These are phyloP conservation scores for Amblyteles armatorius DNA, from an alignment of 2,888 invertebrate genomes.

Conservation along the genomic window DNA sequence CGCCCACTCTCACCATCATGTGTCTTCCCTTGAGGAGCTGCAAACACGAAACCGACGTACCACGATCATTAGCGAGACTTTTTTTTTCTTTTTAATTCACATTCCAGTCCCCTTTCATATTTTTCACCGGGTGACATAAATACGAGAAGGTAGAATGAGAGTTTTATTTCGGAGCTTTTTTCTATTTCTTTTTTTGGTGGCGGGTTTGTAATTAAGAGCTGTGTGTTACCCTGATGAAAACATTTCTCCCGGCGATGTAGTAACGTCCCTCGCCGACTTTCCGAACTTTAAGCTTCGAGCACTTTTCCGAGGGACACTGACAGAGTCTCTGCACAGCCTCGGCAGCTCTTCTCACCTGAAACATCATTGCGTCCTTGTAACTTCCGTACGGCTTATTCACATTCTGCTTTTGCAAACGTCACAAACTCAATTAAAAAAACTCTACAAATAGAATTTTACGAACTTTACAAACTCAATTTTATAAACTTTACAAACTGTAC, in stretches of 20 bases:
- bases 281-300: constrained; percentile 90
- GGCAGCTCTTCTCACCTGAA: constrained; percentile 85
- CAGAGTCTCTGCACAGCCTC: constrained; percentile 91
- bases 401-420: not conserved
- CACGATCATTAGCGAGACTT: constrained; percentile 28
- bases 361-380: not conserved
- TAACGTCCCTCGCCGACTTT: constrained; percentile 95
- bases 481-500: not conserved
- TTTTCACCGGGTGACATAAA: constrained; percentile 9
- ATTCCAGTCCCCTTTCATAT: constrained; percentile 2
- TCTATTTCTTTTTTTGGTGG: constrained; percentile 23
- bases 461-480: not conserved
- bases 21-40: constrained; percentile 96
- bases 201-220: not conserved
- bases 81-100: not conserved
- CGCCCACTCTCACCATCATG: constrained; percentile 98
- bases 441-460: not conserved
- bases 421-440: not conserved
- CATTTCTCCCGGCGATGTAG: constrained; percentile 94
- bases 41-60: constrained; percentile 67
- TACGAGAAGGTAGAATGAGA: not conserved
- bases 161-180: not conserved
- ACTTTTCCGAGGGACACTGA: constrained; percentile 89
- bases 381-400: not conserved
- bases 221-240: constrained; percentile 92